Conservation (phyloP, 2,113 vertebrate species). For the Tympanuchus pallidicinctus region DNA sequence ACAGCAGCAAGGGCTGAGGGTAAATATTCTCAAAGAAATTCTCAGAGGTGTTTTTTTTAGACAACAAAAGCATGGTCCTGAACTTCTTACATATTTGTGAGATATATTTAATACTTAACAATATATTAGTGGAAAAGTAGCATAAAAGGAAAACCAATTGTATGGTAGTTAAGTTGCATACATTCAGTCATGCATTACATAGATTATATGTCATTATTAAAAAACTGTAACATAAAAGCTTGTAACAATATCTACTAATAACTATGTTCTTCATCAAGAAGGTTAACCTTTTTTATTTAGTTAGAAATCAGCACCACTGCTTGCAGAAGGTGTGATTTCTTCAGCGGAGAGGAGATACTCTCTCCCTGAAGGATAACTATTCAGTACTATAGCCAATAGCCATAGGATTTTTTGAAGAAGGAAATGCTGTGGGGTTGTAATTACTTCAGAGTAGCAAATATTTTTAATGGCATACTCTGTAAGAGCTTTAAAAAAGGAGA, state of each 20-base stretch:
- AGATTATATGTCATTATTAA: not conserved
- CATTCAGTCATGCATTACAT: not conserved
- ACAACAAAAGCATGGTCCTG: not conserved
- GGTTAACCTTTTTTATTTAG: not conserved
- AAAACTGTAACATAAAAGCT: not conserved
- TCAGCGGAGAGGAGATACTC: not conserved
- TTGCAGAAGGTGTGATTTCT: not conserved
- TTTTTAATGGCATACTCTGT: not conserved
- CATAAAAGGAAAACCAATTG: accelerated
- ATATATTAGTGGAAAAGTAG: not conserved
- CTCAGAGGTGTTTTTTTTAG: not conserved
- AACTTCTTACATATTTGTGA: not conserved
- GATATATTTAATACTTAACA: not conserved
- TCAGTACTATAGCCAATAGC: not conserved
- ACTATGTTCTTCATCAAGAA: not conserved
- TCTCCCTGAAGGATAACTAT: not conserved
- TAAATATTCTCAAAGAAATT: not conserved
- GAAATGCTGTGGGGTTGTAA: not conserved
- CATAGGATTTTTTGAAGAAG: not conserved
- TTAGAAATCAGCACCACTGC: not conserved
- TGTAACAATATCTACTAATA: not conserved
- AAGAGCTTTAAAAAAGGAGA: not conserved
- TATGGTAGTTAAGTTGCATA: not conserved
- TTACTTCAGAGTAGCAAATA: not conserved
- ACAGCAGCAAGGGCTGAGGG: not conserved